Percentiles rank a stretch among this genome's conserved stretches.
Evolutionary conservation across 35 echinoderm and acorn worm genomes (phyloP).

Genomic region (Heliocidaris tuberculata): DNA sequence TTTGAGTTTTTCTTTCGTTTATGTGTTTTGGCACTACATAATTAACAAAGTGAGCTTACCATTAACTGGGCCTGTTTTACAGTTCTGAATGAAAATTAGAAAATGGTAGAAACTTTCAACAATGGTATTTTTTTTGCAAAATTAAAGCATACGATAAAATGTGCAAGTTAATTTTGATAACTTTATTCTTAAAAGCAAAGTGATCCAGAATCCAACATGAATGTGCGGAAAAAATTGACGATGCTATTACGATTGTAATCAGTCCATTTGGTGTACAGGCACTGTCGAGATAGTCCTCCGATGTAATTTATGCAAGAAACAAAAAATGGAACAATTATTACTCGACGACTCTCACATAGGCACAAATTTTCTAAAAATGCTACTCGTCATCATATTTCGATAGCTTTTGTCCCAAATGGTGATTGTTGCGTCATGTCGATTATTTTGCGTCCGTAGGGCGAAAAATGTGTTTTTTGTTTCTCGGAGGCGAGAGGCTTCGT

Average conservation of each 20-base stretch:
- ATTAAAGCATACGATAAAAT: too few species aligned
- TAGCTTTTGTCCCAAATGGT: not conserved
- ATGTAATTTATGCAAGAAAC: not conserved
- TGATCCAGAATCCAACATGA: too few species aligned
- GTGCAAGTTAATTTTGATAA: too few species aligned
- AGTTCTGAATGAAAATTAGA: too few species aligned
- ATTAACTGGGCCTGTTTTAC: too few species aligned
- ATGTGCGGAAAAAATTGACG: too few species aligned
- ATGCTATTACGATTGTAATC: too few species aligned
- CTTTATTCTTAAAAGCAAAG: too few species aligned
- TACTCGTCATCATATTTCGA: not conserved
- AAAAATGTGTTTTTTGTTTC: conserved; percentile 4
- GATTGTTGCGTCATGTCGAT: not conserved
- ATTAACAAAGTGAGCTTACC: not conserved
- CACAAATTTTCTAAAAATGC: not conserved
- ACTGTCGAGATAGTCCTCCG: not conserved
- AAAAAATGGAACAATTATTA: not conserved
- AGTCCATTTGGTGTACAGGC: too few species aligned
- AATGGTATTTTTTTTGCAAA: too few species aligned
- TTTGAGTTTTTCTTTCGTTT: not conserved
- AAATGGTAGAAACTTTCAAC: too few species aligned
- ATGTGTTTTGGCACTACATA: not conserved
- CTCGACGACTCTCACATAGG: not conserved
- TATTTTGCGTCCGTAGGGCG: not conserved
- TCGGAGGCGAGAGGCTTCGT: not conserved